Evolutionary conservation across 1,140 invertebrate species (phyloP).

Genomic region (Aethina tumida): DNA sequence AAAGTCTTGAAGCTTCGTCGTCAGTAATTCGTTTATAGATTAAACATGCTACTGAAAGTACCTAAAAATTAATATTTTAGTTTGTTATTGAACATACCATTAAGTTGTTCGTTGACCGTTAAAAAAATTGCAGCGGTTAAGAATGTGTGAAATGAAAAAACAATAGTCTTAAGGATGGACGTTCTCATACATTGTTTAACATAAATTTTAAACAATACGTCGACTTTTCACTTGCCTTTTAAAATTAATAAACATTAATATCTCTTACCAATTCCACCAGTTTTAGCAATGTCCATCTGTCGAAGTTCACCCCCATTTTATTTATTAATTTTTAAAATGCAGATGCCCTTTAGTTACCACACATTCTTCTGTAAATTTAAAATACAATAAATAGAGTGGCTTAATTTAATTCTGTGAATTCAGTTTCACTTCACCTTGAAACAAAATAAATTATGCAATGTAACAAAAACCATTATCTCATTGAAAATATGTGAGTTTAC

Average conservation of each 20-base stretch:
- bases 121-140: neutral
- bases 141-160: neutral
- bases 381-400: too few relatives aligned
- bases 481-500: too few relatives aligned
- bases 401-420: too few relatives aligned
- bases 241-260: neutral
- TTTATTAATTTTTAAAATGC: too few relatives aligned
- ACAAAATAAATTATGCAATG: too few relatives aligned
- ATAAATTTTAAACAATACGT: neutral
- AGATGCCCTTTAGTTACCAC: too few relatives aligned
- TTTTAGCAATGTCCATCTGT: slow-evolving; percentile 38
- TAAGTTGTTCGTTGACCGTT: slow-evolving; percentile 2
- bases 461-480: too few relatives aligned
- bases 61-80: slow-evolving; percentile 37
- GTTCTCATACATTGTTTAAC: neutral
- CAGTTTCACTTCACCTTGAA: too few relatives aligned
- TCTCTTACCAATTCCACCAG: slow-evolving; percentile 42
- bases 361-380: too few relatives aligned
- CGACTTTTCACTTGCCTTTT: neutral
- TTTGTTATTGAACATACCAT: neutral
- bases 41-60: slow-evolving; percentile 54
- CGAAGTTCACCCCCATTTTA: slow-evolving; percentile 20
- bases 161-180: neutral
- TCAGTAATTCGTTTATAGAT: slow-evolving; percentile 57
- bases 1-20: slow-evolving; percentile 56